Percentiles rank a stretch among this genome's conserved stretches.
Evolutionary conservation across 2,113 vertebrate genomes (phyloP).

Genomic region (Callipepla squamata): DNA sequence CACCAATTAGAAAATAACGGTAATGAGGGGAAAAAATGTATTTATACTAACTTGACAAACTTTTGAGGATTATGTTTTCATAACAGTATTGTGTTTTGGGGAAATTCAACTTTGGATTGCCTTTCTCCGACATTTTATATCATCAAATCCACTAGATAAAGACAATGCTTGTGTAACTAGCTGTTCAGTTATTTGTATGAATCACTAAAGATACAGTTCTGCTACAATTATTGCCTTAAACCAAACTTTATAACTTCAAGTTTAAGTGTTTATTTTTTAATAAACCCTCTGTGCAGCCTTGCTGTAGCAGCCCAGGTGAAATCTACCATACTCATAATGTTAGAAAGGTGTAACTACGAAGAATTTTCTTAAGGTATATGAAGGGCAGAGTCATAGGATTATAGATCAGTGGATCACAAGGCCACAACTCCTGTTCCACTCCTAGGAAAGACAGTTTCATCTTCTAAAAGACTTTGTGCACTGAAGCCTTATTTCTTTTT

Average conservation of each 20-base stretch:
- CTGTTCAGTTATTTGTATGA: background rate
- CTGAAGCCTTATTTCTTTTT: background rate
- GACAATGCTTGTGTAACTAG: constrained; percentile 8
- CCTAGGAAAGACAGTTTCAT: background rate
- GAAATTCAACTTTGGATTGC: background rate
- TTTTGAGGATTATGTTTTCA: background rate
- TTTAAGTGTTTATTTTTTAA: background rate
- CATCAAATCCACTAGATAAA: background rate
- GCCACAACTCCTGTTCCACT: background rate
- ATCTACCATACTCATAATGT: background rate
- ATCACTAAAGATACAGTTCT: background rate
- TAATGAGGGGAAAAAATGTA: background rate
- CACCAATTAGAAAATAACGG: background rate
- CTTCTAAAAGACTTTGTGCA: background rate
- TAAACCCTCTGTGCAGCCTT: background rate
- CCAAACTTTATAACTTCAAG: background rate
- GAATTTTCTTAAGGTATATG: background rate
- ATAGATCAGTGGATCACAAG: background rate
- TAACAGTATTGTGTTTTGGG: background rate
- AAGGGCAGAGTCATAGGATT: background rate
- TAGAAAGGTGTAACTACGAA: background rate
- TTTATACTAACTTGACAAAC: background rate
- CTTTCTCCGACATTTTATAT: background rate
- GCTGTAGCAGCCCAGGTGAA: background rate
- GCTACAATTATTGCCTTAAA: background rate